phyloP scores from a whole-genome alignment of 2,888 invertebrate genomes.

The Mythimna pallens region DNA sequence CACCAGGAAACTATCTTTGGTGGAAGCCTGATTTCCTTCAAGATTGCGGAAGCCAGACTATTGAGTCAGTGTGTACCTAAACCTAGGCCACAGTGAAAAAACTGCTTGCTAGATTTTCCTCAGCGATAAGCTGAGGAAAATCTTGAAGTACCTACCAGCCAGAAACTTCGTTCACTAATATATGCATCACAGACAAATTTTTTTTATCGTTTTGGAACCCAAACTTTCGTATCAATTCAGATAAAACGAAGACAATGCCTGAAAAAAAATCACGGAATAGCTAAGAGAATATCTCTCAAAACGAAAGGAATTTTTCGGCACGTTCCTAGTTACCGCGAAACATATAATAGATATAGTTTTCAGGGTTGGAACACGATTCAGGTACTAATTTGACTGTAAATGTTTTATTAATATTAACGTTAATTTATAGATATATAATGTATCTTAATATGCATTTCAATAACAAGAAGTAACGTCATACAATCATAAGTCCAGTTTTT shows the following conservation, averaged over 20 bases:
- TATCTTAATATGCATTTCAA: slow-evolving; percentile 9
- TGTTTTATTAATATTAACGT: not conserved
- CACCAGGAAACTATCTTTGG: slow-evolving; percentile 5
- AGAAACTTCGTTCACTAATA: not conserved
- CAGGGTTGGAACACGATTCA: too few species aligned
- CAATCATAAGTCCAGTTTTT: slow-evolving; percentile 18
- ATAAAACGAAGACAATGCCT: slow-evolving; percentile 25
- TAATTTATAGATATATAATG: not conserved
- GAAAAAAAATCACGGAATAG: not conserved
- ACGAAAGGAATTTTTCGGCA: not conserved
- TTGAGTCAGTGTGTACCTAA: slow-evolving; percentile 1
- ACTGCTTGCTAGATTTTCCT: not conserved
- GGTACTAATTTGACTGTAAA: not conserved
- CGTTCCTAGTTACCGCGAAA: slow-evolving; percentile 7
- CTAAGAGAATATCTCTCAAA: not conserved
- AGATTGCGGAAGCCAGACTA: slow-evolving; percentile 25
- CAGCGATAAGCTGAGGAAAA: slow-evolving; percentile 38
- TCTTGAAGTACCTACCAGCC: too few species aligned
- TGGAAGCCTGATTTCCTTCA: slow-evolving; percentile 35
- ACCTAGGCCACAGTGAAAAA: slow-evolving; percentile 25
- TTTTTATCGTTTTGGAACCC: slow-evolving; percentile 3
- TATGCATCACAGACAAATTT: too few species aligned
- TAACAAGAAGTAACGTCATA: slow-evolving; percentile 1
- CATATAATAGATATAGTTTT: not conserved
- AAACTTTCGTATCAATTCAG: slow-evolving; percentile 19